These are phyloP conservation scores for Pseudopipra pipra DNA, from an alignment of 2,113 vertebrate species.

Conservation along the genomic window DNA sequence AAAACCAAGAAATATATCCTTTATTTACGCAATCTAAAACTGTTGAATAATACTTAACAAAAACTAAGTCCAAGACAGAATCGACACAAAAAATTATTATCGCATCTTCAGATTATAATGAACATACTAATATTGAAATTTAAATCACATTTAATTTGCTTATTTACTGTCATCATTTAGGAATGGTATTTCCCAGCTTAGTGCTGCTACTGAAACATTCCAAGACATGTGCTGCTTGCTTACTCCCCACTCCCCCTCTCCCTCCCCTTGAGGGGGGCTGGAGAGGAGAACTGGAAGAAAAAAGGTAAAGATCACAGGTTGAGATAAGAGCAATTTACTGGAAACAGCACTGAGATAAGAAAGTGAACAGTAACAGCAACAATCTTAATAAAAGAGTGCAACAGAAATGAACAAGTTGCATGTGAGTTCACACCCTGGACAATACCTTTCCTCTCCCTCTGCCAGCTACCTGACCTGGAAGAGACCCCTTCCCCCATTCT, in stretches of 20 bases:
- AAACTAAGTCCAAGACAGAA: neutral
- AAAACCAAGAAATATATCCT: neutral
- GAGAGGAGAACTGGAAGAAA: neutral
- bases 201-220: neutral
- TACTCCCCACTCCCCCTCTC: neutral
- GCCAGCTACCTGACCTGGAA: neutral
- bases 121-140: neutral
- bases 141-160: neutral
- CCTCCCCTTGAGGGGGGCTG: neutral
- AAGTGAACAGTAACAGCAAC: neutral
- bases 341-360: too few species aligned
- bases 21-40: neutral
- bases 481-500: neutral
- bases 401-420: fast-evolving
- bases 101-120: neutral
- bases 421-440: neutral
- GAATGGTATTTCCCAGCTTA: neutral
- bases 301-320: neutral
- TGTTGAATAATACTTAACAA: neutral
- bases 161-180: neutral
- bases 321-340: neutral
- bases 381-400: neutral
- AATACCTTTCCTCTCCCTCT: neutral
- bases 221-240: neutral
- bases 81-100: neutral